Conservation (phyloP, 2,888 invertebrate genomes). For the Cephus spinipes region DNA sequence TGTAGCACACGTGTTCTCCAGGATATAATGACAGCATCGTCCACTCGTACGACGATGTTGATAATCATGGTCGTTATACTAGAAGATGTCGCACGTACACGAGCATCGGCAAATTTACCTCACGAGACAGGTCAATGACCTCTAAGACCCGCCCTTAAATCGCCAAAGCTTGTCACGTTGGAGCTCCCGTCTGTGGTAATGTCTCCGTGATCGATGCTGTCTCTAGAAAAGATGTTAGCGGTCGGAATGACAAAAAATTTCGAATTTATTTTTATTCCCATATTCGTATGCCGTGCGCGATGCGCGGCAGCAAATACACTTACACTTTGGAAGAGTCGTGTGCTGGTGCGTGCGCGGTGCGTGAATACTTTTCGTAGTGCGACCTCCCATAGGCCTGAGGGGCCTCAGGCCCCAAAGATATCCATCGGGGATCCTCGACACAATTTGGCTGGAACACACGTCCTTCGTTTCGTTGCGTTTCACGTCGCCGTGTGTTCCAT, state of each 20-base stretch:
- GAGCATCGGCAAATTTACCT: neutral
- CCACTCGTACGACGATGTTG: neutral
- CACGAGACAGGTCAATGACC: neutral
- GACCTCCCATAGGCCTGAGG: neutral
- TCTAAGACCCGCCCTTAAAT: neutral
- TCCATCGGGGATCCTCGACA: conserved; percentile 57
- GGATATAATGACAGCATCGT: neutral
- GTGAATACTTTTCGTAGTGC: conserved; percentile 3
- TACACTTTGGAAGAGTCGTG: neutral
- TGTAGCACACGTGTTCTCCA: neutral
- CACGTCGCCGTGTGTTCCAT: conserved; percentile 38
- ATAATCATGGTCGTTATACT: neutral
- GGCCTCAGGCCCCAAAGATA: conserved; percentile 31
- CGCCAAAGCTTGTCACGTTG: neutral
- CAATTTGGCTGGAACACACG: conserved; percentile 52
- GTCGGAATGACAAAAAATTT: neutral
- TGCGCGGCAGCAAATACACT: neutral
- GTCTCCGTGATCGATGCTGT: neutral
- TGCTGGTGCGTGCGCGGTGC: neutral
- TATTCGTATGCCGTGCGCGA: conserved; percentile 5
- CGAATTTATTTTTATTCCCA: conserved; percentile 2
- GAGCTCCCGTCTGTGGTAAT: neutral
- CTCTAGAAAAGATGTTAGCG: neutral
- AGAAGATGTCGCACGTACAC: neutral
- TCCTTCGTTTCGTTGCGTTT: conserved; percentile 53